Percentiles rank a stretch among this genome's conserved stretches.
phyloP scores from a whole-genome alignment of 2,113 vertebrate species.

The Asarcornis scutulata region DNA sequence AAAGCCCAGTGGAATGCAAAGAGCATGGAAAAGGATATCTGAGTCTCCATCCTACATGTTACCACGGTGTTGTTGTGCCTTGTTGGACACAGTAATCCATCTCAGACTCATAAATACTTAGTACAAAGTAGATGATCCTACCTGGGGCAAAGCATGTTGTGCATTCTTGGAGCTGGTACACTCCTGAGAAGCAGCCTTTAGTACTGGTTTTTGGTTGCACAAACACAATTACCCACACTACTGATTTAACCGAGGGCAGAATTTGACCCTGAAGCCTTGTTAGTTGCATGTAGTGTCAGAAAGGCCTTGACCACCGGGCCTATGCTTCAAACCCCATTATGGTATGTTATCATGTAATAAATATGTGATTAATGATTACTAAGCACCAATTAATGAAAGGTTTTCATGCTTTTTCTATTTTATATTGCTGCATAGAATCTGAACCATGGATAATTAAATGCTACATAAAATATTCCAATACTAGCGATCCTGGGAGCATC shows the following conservation, averaged over 20 bases:
- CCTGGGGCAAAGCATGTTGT: neutral
- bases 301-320: neutral
- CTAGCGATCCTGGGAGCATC: neutral
- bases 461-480: slow-evolving; percentile 14
- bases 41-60: neutral
- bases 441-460: slow-evolving; percentile 12
- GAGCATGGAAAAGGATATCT: neutral
- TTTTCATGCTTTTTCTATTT: slow-evolving; percentile 29
- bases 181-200: neutral
- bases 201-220: neutral
- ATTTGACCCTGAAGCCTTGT: neutral
- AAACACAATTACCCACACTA: neutral
- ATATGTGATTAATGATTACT: neutral
- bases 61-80: neutral
- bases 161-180: neutral
- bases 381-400: neutral
- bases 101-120: neutral
- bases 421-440: neutral
- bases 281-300: neutral
- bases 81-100: neutral
- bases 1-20: neutral
- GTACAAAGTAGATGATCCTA: neutral
- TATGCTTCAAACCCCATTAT: neutral
- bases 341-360: neutral
- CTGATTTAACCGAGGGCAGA: neutral